Base-by-base conservation (phyloP, 2,113 vertebrate genomes). In the Nothobranchius kuhntae region DNA sequence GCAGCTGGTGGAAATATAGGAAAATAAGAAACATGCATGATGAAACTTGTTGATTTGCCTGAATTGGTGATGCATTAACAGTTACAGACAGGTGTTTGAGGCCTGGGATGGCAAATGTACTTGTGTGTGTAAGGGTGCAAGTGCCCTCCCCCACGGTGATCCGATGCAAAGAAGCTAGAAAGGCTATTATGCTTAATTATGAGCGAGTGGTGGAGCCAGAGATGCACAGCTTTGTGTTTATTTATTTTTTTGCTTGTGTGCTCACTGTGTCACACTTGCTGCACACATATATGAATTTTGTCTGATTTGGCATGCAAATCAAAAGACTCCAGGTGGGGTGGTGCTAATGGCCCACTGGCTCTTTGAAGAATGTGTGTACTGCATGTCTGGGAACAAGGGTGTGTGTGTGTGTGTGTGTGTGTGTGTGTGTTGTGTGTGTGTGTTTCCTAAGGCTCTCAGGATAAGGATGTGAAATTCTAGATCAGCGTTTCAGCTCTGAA, bases 391-490 rank as follows among this genome's bases (percentile, higher is more conserved):
- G 68, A 64, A 51, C 40, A 44, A 50, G 60, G 21, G 58, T 51
- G 40, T 12, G 55, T 62, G 65, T 61, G 64, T 64, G 76, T 68
- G 72, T 68, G 78, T 76, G 66, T 83, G 52, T 30, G 76, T 61
- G 66, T 71, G 84, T 82, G 65, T 61, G 64, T 64, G 76, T 68
- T 68, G 78, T 76, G 66, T 83, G 52, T 30, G 76, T 61, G 66
- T 71, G 84, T 82, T 55, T 90, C 88, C 84, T 84, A n/a, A 81
- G 88, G 84, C 84, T 95, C 95, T 94, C 90, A 92, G 95, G 96
- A 96, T 96, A 96, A 96, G 95, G 95, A 96, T 95, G 95, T 96
- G 94, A 95, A 96, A 96, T 96, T 96, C 95, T 94, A 96, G 95
- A 96, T 95, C 95, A 95, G 95, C 91, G 86, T 97, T 96, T 96